These are phyloP conservation scores for Drosophila anomalipes DNA, from an alignment of 2,888 invertebrate species.

Conservation along the genomic window DNA sequence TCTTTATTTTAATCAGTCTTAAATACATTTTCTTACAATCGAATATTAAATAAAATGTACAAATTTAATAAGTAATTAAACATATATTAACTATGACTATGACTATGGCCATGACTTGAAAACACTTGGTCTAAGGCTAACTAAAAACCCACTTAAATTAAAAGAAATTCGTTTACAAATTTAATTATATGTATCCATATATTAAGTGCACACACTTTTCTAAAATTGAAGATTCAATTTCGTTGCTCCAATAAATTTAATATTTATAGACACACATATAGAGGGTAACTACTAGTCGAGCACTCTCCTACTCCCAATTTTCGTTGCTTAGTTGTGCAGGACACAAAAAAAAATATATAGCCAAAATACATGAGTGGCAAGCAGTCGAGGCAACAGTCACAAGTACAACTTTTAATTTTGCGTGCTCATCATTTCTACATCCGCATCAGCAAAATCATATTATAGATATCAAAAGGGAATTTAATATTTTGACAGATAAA, in stretches of 20 bases:
- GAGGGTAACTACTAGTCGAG: background rate
- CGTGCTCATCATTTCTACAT: conserved; percentile 1
- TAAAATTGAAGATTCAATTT: background rate
- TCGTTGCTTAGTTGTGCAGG: background rate
- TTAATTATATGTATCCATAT: background rate
- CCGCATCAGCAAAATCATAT: conserved; percentile 9
- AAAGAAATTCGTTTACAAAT: background rate
- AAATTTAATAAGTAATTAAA: background rate
- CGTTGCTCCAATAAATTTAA: rapidly evolving
- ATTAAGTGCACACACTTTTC: background rate
- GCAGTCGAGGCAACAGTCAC: background rate
- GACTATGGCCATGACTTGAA: background rate
- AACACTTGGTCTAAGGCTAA: background rate
- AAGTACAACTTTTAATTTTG: background rate
- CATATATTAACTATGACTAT: background rate
- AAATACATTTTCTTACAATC: background rate
- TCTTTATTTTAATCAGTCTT: too few species aligned
- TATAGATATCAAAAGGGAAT: conserved; percentile 1
- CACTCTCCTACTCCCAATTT: background rate
- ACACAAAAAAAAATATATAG: background rate
- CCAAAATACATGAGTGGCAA: background rate
- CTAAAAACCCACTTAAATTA: background rate
- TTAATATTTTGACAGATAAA: conserved; percentile 5
- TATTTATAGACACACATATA: background rate
- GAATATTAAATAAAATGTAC: background rate